Base-by-base conservation (phyloP, 2,797 vertebrate species). In the Micropoecilia bifurca region DNA sequence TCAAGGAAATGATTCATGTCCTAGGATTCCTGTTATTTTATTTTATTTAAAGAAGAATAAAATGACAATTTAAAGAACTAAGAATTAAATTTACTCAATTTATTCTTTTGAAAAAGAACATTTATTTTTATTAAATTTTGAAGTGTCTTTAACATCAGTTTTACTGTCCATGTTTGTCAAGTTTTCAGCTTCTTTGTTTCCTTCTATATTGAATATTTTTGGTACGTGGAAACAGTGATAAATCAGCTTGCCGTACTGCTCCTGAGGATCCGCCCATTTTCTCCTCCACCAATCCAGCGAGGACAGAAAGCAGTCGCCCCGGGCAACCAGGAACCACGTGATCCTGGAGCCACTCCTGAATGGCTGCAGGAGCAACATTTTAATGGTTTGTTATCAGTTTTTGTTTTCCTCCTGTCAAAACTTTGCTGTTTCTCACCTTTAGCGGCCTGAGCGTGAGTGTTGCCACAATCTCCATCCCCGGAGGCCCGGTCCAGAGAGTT, bases 231-330 rank as follows among this genome's bases (percentile, higher is more conserved):
- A 25, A 50, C 20, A 3, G 48, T 22, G 3, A n/a, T n/a, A 45
- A 45, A 53, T 6, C 5, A 6, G 10, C 47, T 50, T 50, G 71
- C 46, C 91, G 3, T 68, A 94, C 98, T 28, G 96, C 98, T 8
- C 98, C 98, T 0, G 98, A 99, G 6, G 98, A 97, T 48, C 98
- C 98, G 36, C 98, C 98, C 98, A 99, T 99, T 84, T 95, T 96
- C 83, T 98, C 97, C 92, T 98, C 94, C 7, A 99, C 89, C 92
- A 99, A 85, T 36, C 95, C 83, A 0, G 97, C 96, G 25, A 99
- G 82, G 25, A 90, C 82, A 0, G 90, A 96, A 30, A 99, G 91
- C 33, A 99, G 94, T 83, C 87, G 89, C 46, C 94, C 91, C 0
- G 97, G 97, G 55, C 90, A 94, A 75, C 92, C 90, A 0, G 97